Base-by-base conservation (phyloP, 2,113 vertebrate genomes). In the Neogobius melanostomus region DNA sequence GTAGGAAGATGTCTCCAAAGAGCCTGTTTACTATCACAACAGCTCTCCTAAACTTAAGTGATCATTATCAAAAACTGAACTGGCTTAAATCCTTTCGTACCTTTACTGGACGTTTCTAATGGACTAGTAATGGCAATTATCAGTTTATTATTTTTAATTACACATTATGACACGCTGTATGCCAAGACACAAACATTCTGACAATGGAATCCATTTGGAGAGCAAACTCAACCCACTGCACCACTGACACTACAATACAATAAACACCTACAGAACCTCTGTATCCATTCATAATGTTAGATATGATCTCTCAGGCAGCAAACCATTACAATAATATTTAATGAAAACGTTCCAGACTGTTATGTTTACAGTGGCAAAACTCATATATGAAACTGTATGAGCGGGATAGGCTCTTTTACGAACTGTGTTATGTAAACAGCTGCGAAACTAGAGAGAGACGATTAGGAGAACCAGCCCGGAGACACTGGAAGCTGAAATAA, bases 401-500 rank as follows among this genome's bases (percentile, higher is more conserved):
- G 17, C 6, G 9, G 11, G n/a, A 1, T 51, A 11, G 11, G 8
- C 28, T 56, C 53, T 28, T 10, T 11, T 11, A 56, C 4, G 28
- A 64, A 59, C 12, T 44, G 43, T 2, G 5, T 11, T 71, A 28
- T 17, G 51, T 59, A 59, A 70, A 72, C 72, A 75, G 66, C 28
- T 48, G 11, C 47, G 14, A 28, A 68, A 65, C 10, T 8, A 7
- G 15, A 45, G 56, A 7, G 56, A 53, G 14, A 64, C 8, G 47
- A 47, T 6, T 45, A 63, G 63, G 53, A 46, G 64, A 79, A 77
- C 70, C 68, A 69, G 36, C 74, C 81, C 42, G 53, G 11, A 76
- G 75, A 77, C 59, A 52, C 64, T 36, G 16, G 36, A 76, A 77
- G 64, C 36, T 68, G 16, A 73, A 67, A 49, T 43, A 1, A n/a